These are phyloP conservation scores for Drosophila suzukii DNA, from an alignment of 1,140 invertebrate species.

Conservation along the genomic window DNA sequence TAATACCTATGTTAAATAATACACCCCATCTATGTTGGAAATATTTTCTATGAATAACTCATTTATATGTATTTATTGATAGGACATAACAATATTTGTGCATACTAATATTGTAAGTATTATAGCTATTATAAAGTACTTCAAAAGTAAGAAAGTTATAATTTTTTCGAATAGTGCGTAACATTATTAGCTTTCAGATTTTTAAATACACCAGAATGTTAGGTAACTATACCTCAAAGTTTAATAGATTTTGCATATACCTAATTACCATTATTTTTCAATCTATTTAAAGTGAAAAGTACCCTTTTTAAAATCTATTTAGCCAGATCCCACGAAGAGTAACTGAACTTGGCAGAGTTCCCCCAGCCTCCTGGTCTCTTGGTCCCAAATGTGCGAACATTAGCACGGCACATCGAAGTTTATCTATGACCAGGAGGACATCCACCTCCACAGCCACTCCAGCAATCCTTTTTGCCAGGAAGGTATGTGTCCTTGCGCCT, in stretches of 20 bases:
- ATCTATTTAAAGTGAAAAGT: not conserved
- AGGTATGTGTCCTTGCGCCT: constrained; percentile 40
- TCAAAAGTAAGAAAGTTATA: too few relatives aligned
- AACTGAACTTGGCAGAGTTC: constrained; percentile 24
- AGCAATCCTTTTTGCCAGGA: constrained; percentile 11
- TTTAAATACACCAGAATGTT: too few relatives aligned
- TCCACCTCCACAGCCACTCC: not conserved
- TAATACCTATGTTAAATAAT: too few relatives aligned
- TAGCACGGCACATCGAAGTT: constrained; percentile 60
- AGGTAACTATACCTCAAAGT: too few relatives aligned
- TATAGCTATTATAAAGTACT: too few relatives aligned
- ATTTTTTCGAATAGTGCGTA: too few relatives aligned
- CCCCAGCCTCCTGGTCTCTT: not conserved
- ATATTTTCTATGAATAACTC: too few relatives aligned
- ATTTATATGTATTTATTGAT: too few relatives aligned
- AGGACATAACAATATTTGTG: too few relatives aligned
- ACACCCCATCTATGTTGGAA: not conserved
- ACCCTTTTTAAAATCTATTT: constrained; percentile 17
- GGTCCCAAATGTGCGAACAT: constrained; percentile 71
- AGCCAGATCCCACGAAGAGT: constrained; percentile 16
- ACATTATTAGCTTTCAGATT: too few relatives aligned
- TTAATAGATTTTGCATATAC: not conserved
- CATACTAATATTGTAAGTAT: too few relatives aligned
- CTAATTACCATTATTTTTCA: not conserved
- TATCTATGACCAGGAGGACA: constrained; percentile 44